A percentile compares a stretch with the other conserved stretches of the same genome.
Conservation (phyloP, 2,888 invertebrate genomes). For the Andrena chrysosceles region DNA sequence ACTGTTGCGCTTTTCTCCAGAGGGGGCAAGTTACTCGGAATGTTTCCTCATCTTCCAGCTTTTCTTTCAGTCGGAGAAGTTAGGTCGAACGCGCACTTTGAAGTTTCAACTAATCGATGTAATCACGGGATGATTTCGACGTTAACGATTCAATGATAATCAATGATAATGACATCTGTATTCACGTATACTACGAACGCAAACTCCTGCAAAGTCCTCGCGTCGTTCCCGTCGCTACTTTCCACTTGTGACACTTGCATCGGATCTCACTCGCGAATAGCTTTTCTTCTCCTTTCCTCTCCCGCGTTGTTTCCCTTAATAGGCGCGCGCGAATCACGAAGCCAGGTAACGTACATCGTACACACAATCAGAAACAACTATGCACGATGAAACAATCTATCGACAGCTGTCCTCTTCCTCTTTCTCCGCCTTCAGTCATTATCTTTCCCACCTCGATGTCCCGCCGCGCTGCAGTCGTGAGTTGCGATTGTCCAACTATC, state of each 20-base stretch:
- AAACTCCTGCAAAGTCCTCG: not conserved
- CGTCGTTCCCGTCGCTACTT: conserved; percentile 40
- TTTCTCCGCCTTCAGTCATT: conserved; percentile 23
- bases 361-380: conserved; percentile 18
- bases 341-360: conserved; percentile 36
- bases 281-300: conserved; percentile 25
- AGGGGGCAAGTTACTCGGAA: not conserved
- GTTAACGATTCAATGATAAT: too few relatives aligned
- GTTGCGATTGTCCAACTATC: conserved; percentile 14
- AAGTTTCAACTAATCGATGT: too few relatives aligned
- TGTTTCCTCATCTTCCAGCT: not conserved
- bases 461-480: conserved; percentile 28
- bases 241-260: conserved; percentile 46
- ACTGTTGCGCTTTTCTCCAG: conserved; percentile 1
- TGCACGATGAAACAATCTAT: conserved; percentile 43
- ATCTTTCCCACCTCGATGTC: conserved; percentile 33
- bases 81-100: too few relatives aligned
- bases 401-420: conserved; percentile 37
- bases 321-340: conserved; percentile 27
- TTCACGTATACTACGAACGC: not conserved
- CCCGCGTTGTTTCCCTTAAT: conserved; percentile 6
- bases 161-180: not conserved
- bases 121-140: too few relatives aligned
- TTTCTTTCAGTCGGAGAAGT: too few relatives aligned
- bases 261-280: conserved; percentile 32